Evolutionary conservation across 2,888 invertebrate genomes (phyloP).

Genomic region (Ormyrus labotus): DNA sequence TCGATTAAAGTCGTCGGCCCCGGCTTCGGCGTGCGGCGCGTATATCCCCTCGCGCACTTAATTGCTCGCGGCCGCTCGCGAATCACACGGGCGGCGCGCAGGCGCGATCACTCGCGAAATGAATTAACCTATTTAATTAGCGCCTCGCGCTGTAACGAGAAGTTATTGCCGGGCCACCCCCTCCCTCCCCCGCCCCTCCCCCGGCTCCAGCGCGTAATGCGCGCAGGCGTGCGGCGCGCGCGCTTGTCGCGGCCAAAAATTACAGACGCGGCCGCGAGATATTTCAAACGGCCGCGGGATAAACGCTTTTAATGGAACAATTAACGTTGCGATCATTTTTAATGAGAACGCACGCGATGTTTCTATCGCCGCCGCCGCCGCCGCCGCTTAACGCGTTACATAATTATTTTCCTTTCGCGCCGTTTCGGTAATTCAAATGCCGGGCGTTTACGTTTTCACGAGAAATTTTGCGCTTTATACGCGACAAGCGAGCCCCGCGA

Average conservation of each 20-base stretch:
- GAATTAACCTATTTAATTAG: constrained; percentile 59
- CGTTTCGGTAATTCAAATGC: constrained; percentile 36
- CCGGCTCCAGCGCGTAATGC: too few species aligned
- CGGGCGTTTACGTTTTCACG: constrained; percentile 35
- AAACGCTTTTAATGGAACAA: constrained; percentile 57
- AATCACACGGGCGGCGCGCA: constrained; percentile 59
- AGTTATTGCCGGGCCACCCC: constrained; percentile 39
- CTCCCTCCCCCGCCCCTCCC: too few species aligned
- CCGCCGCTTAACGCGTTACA: constrained; percentile 43
- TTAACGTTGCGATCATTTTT: constrained; percentile 57
- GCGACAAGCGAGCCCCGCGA: background rate
- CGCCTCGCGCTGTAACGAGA: constrained; percentile 53
- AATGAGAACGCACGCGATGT: constrained; percentile 56
- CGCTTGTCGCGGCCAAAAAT: constrained; percentile 43
- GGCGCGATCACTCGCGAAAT: constrained; percentile 28
- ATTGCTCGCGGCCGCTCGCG: constrained; percentile 60
- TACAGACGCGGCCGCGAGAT: constrained; percentile 52
- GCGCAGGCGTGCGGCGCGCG: constrained; percentile 4
- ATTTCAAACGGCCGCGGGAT: constrained; percentile 51
- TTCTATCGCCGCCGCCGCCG: constrained; percentile 43
- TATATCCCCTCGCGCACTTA: constrained; percentile 42
- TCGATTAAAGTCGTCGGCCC: constrained; percentile 66
- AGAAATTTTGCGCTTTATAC: constrained; percentile 41
- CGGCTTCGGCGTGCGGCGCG: constrained; percentile 47
- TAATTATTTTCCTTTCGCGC: constrained; percentile 54